These are phyloP conservation scores for Eleutherodactylus coqui DNA, from an alignment of 2,797 vertebrate genomes.

Conservation along the genomic window DNA sequence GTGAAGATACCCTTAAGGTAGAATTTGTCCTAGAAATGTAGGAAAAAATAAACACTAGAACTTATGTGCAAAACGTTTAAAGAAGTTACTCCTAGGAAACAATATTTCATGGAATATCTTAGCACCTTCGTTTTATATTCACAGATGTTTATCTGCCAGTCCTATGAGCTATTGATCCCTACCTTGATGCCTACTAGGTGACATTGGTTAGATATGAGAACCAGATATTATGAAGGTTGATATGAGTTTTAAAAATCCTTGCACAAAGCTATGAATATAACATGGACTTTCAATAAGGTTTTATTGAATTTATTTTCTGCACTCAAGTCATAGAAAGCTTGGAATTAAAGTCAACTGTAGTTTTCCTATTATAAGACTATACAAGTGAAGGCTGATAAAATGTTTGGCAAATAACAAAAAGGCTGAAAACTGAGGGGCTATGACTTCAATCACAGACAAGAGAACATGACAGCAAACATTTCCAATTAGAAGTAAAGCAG, in stretches of 20 bases:
- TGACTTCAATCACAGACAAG: constrained; percentile 17
- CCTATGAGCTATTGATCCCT: background rate
- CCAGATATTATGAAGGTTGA: background rate
- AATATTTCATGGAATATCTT: too few species aligned
- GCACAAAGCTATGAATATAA: background rate
- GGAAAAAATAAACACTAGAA: too few species aligned
- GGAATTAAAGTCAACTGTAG: constrained; percentile 6
- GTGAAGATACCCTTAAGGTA: too few species aligned
- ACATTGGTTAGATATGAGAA: background rate
- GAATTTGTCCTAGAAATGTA: too few species aligned
- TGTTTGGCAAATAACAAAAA: constrained; percentile 47
- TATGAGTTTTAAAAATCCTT: background rate
- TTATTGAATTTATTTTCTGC: background rate
- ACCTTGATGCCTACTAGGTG: background rate
- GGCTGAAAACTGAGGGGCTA: constrained; percentile 20
- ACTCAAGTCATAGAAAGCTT: background rate
- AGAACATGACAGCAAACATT: constrained; percentile 37
- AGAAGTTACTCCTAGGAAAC: too few species aligned
- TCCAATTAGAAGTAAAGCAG: constrained; percentile 41
- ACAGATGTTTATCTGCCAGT: background rate
- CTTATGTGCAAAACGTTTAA: too few species aligned
- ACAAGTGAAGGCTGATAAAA: constrained; percentile 24
- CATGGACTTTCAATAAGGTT: background rate
- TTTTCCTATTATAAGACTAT: constrained; percentile 15
- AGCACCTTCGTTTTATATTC: too few species aligned